Evolutionary conservation across 2,888 invertebrate genomes (phyloP), one percentile per base, ranked within the genome.

Genomic region (Hirtodrosophila cameraria): DNA sequence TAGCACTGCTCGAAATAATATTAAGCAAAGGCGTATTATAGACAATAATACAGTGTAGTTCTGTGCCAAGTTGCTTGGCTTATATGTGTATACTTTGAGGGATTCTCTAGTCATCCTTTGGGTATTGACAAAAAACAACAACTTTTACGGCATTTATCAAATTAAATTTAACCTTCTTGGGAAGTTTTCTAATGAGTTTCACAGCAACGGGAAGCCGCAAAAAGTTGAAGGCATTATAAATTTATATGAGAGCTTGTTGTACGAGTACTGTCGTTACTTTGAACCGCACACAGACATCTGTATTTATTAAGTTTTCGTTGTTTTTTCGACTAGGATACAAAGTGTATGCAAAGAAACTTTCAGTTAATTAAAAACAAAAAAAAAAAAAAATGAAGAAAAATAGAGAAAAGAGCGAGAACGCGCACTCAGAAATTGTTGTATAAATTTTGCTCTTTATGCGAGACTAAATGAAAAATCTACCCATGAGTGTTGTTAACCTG

Each of bases 401-500:
- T 15, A 41, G 30, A n/a, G 41, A 27, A 35, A 48, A 35, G 20
- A 25, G 36, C 18, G n/a, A 33, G 33, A 27, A 38, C 13, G n/a
- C 50, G 8, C 11, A 7, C 52, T 11, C 62, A 39, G 20, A 67
- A 69, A 66, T 76, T 84, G 75, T 75, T 84, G 75, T 68, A 82
- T 77, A 75, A 65, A 78, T 86, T 78, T 75, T 53, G 72, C 70
- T 75, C 57, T 70, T 76, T 70, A 67, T 67, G 80, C 64, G 39
- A 55, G 55, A 70, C 76, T 78, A 71, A 83, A 85, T 85, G 83
- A 87, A 82, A 83, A 83, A 79, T 85, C 86, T 73, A 79, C 83
- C 83, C 87, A 70, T 68, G 83, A 87, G 83, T 85, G 85, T 74
- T 86, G 83, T 83, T 83, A 86, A 87, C 83, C 83, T 83, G 79